Evolutionary conservation across 2,888 invertebrate species (phyloP), one percentile per base, ranked within the genome.

Genomic region (Saturnia japonica): DNA sequence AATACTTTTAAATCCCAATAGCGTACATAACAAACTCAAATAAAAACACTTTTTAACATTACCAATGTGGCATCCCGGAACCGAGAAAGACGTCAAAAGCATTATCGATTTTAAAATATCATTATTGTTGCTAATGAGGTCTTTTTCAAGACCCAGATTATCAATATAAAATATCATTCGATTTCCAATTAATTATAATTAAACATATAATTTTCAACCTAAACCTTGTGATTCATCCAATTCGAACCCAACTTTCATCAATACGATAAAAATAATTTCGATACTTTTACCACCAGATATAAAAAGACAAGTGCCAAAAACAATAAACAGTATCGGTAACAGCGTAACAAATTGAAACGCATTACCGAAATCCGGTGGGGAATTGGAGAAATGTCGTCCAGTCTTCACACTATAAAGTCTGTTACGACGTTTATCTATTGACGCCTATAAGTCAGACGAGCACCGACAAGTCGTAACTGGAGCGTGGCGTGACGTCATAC

Each of bases 401-500:
- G 19, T 19, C 16, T 19, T 9, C 12, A 22, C 19, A 40, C 19
- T 64, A 1, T 40, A 40, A n/a, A 64, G 64, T 40, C 40, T n/a
- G 40, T 64, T 64, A 64, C 64, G 64, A 40, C 64, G 19, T 64
- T 64, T 40, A 12, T 64, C 64, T 8, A 64, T 64, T 19, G 40
- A 64, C n/a, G n/a, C n/a, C n/a, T n/a, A 64, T 62, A 19, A 14
- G 14, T 64, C 64, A 64, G 79, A 79, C 84, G 74, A 74, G 82
- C 82, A 77, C 81, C 79, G 84, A 88, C 91, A 87, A 78, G 89
- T 88, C 85, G 83, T 76, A 90, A 91, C 89, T 89, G 84, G 91
- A 90, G 88, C 90, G 88, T 88, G 77, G 72, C 77, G 73, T 91
- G 90, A 90, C 89, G 88, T 90, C 90, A 90, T 72, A 64, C 14